These are phyloP conservation scores for Barnardius zonarius DNA, from an alignment of 2,113 vertebrate genomes.

Conservation along the genomic window DNA sequence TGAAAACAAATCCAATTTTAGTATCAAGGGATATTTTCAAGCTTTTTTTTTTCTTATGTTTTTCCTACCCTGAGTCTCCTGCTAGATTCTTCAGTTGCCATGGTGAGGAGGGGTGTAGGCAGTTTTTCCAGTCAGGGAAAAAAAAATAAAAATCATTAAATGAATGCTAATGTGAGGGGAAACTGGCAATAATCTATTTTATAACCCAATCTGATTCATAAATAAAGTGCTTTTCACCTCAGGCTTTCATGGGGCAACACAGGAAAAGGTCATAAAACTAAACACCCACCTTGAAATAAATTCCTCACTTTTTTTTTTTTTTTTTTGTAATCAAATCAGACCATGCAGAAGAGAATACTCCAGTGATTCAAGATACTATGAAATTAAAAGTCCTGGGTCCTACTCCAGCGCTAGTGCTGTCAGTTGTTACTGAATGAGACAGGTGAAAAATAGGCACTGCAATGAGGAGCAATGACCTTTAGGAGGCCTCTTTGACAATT, in stretches of 20 bases:
- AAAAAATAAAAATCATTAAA: slow-evolving; percentile 59
- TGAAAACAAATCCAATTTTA: slow-evolving; percentile 77
- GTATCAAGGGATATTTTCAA: slow-evolving; percentile 71
- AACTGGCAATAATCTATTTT: slow-evolving; percentile 15
- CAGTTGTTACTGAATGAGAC: background rate
- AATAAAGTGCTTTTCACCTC: background rate
- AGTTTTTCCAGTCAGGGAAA: slow-evolving; percentile 62
- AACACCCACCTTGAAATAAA: background rate
- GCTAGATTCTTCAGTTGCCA: slow-evolving; percentile 77
- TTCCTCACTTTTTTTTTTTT: background rate
- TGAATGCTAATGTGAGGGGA: slow-evolving; percentile 67
- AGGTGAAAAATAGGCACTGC: background rate
- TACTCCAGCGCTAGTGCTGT: background rate
- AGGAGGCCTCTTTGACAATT: background rate
- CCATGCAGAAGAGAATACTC: background rate
- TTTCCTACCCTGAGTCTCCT: slow-evolving; percentile 67
- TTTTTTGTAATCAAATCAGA: background rate
- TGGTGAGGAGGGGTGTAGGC: slow-evolving; percentile 74
- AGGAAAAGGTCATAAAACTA: background rate
- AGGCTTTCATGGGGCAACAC: background rate
- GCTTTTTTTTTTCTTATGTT: slow-evolving; percentile 30
- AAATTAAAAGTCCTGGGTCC: background rate
- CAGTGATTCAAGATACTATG: background rate
- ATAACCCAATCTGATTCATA: background rate
- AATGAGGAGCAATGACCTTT: background rate